These are phyloP conservation scores for Dasypus novemcinctus DNA, from an alignment of 2,113 vertebrate species.

Conservation along the genomic window DNA sequence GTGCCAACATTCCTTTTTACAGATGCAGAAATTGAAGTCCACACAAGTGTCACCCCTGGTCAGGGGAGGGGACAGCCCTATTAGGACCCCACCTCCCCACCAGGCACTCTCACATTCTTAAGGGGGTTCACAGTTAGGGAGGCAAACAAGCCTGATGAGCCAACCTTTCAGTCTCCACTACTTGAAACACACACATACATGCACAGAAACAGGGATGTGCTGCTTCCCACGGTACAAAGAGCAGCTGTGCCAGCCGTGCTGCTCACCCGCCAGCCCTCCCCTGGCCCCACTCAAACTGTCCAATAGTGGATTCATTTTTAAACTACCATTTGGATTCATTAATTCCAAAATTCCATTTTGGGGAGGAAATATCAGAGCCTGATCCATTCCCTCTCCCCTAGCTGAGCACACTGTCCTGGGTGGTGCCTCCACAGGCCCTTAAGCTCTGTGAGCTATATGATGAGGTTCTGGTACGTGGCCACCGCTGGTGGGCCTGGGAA, in stretches of 20 bases:
- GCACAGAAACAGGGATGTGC: background rate
- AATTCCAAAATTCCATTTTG: too few species aligned
- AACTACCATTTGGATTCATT: background rate
- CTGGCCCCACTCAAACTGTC: background rate
- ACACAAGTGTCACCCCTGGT: background rate
- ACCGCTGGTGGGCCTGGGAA: accelerated
- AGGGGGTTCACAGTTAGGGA: background rate
- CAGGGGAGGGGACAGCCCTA: background rate
- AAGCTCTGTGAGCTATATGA: background rate
- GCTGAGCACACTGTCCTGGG: accelerated
- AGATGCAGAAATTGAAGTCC: background rate
- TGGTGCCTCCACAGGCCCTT: background rate
- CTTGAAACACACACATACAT: background rate
- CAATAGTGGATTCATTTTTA: too few species aligned
- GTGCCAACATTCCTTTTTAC: background rate
- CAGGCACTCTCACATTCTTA: background rate
- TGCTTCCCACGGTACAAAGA: background rate
- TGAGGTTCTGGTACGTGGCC: too few species aligned
- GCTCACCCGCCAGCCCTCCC: background rate
- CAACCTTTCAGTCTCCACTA: background rate
- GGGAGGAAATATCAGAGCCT: too few species aligned
- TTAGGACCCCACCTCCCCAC: background rate
- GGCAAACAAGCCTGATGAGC: too few species aligned
- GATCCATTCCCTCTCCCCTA: too few species aligned
- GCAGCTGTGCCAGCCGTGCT: background rate